Base-by-base conservation (phyloP, 2,113 vertebrate genomes). In the Cromileptes altivelis region DNA sequence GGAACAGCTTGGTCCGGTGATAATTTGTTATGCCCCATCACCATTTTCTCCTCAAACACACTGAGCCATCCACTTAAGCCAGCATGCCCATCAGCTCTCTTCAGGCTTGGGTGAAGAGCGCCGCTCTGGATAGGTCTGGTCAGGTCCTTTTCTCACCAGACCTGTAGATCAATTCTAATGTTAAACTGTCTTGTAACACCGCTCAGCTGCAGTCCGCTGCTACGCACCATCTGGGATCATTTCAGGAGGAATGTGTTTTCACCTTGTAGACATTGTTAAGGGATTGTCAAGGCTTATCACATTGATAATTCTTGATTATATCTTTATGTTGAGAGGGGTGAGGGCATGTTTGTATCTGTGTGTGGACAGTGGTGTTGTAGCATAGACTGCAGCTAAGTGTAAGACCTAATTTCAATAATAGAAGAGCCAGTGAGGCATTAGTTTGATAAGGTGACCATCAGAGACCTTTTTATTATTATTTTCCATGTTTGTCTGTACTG, bases 111-210 rank as follows among this genome's bases (percentile, higher is more conserved):
- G 67, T 70, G 87, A 88, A 84, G 86, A 90, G 89, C 93, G 87
- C 94, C 91, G 91, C 95, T 97, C 95, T 96, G 96, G 95, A 95
- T 69, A 58, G 95, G 27, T 27, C 27, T 3, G 49, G 89, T 88
- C 96, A 95, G 95, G 94, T 96, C 93, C 93, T 95, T 85, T 84
- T 88, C 82, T 90, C 77, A 84, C 85, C 68, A 88, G 70, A 88
- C 82, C 37, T 45, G 69, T 85, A 91, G 81, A 88, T 84, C 23
- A 65, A 78, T 75, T 80, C 49, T 83, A 80, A 86, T 49, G 53
- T 81, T 49, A 45, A 85, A 80, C 81, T 81, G 61, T 82, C 56
- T 56, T 47, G 52, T 80, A 62, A 78, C 75, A 19, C 12, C 45
- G 50, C 84, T 82, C 82, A 86, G 86, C 90, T 85, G 78, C 87